phyloP scores from a whole-genome alignment of 2,113 vertebrate species.

The Panthera leo region DNA sequence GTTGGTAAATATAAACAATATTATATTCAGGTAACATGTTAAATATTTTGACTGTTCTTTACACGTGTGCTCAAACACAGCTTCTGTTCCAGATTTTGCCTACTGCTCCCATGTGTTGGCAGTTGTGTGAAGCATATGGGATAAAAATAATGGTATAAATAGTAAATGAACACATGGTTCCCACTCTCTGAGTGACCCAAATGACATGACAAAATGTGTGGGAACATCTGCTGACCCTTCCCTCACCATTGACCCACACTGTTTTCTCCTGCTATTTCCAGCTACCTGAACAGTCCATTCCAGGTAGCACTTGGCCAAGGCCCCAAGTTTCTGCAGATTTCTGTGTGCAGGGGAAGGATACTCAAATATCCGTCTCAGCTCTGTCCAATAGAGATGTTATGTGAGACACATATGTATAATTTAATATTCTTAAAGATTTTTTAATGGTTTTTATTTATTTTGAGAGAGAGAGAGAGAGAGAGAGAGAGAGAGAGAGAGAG shows the following conservation, averaged over 20 bases:
- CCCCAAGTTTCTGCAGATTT: not conserved
- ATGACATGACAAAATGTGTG: not conserved
- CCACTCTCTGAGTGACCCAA: not conserved
- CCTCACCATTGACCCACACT: accelerated
- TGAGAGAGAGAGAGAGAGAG: too few species aligned
- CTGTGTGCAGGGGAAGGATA: not conserved
- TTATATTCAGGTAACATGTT: not conserved
- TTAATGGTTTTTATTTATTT: too few species aligned
- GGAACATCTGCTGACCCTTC: not conserved
- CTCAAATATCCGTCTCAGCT: not conserved
- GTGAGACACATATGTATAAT: not conserved
- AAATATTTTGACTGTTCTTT: conserved; percentile 61
- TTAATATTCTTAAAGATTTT: too few species aligned
- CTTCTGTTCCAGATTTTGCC: conserved; percentile 42
- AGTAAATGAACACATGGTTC: not conserved
- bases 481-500: too few species aligned
- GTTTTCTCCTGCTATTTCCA: not conserved
- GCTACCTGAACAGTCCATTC: not conserved
- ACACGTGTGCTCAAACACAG: not conserved
- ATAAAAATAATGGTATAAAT: not conserved
- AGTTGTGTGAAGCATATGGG: not conserved
- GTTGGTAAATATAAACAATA: conserved; percentile 29
- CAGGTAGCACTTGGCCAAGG: not conserved
- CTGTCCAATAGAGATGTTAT: not conserved
- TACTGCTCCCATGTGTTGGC: not conserved